Evolutionary conservation across 2,113 vertebrate species (phyloP).

Genomic region (Poeciliopsis turrubarensis): DNA sequence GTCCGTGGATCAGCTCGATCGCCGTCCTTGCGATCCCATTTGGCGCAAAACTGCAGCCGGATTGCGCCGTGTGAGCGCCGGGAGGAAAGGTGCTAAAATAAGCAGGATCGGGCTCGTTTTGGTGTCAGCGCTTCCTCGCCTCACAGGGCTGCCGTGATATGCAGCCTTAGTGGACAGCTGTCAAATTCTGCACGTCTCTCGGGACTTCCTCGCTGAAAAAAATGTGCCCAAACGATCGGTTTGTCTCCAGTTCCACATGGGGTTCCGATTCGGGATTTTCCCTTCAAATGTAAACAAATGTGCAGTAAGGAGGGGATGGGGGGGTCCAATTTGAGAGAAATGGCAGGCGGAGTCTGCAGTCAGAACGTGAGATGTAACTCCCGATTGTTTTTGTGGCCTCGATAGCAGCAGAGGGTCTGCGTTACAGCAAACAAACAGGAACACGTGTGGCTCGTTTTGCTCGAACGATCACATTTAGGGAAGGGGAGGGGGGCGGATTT

Average conservation of each 20-base stretch:
- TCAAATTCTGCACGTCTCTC: constrained; percentile 52
- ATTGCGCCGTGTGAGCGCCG: no score
- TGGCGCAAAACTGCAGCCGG: constrained; percentile 15
- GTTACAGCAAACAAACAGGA: constrained; percentile 15
- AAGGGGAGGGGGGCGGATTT: no score
- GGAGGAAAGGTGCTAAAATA: not conserved
- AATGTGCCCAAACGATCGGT: constrained; percentile 30
- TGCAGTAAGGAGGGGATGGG: constrained; percentile 5
- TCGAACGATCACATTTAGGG: constrained; percentile 18
- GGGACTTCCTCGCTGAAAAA: constrained; percentile 24
- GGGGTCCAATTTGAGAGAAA: constrained; percentile 8
- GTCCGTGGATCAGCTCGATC: constrained; percentile 4
- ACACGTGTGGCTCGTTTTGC: constrained; percentile 25
- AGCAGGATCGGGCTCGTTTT: not conserved
- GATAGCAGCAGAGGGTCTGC: constrained; percentile 5
- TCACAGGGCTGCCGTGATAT: no score
- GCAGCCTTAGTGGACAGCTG: constrained; percentile 23
- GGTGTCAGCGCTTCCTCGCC: constrained; percentile 19
- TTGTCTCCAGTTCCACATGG: constrained; percentile 38
- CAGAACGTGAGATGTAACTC: not conserved
- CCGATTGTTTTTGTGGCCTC: constrained; percentile 7
- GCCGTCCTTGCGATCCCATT: constrained; percentile 53
- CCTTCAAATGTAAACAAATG: constrained; percentile 43
- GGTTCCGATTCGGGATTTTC: not conserved
- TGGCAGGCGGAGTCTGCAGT: not conserved